phyloP scores from a whole-genome alignment of 1,140 invertebrate genomes.

The Ceratoteleas bidentatus region DNA sequence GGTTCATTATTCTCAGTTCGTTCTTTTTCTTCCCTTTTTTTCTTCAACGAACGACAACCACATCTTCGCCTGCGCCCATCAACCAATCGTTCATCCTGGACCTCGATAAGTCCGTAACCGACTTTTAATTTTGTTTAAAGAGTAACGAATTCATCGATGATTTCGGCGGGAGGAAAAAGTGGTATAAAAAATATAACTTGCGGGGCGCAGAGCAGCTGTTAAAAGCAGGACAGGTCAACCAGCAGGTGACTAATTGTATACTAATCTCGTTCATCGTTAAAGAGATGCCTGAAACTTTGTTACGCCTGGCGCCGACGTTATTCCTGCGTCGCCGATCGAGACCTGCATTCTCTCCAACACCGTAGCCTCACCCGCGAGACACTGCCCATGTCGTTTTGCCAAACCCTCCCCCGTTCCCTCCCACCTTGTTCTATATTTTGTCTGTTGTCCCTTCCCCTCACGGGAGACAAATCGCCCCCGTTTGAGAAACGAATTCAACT shows the following conservation, averaged over 20 bases:
- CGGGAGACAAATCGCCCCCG: too few relatives aligned
- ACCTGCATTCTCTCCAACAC: slow-evolving; percentile 57
- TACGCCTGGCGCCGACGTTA: slow-evolving; percentile 66
- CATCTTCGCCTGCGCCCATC: slow-evolving; percentile 10
- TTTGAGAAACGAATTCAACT: too few relatives aligned
- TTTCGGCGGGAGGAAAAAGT: slow-evolving; percentile 62
- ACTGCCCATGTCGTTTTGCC: slow-evolving; percentile 43
- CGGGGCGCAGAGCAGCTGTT: slow-evolving; percentile 61
- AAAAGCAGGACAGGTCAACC: slow-evolving; percentile 64
- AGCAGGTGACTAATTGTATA: slow-evolving; percentile 72
- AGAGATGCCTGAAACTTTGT: slow-evolving; percentile 73
- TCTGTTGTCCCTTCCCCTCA: too few relatives aligned
- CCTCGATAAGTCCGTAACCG: slow-evolving; percentile 28
- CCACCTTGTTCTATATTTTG: not conserved
- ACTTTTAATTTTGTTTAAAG: slow-evolving; percentile 66
- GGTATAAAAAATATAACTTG: slow-evolving; percentile 63
- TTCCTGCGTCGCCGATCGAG: slow-evolving; percentile 59
- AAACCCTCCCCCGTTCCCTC: not conserved
- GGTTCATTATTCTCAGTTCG: slow-evolving; percentile 19
- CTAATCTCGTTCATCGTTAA: slow-evolving; percentile 76
- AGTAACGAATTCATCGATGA: slow-evolving; percentile 64
- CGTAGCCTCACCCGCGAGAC: slow-evolving; percentile 53
- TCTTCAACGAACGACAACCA: not conserved
- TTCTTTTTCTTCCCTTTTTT: not conserved
- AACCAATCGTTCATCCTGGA: slow-evolving; percentile 29